These are phyloP conservation scores for Tipula unca DNA, from an alignment of 2,888 invertebrate species.

Conservation along the genomic window DNA sequence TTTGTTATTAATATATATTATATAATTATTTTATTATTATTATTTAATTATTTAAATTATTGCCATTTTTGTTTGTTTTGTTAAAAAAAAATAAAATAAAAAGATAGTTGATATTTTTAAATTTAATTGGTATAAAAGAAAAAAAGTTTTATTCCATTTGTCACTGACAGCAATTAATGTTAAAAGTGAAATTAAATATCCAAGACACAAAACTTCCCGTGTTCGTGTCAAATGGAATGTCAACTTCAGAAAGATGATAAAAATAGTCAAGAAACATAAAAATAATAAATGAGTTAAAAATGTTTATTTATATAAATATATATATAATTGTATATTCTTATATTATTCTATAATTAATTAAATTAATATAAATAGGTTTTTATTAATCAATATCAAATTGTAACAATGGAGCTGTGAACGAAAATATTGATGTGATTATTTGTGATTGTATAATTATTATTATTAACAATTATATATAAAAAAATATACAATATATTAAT, in stretches of 20 bases:
- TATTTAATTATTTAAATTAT: slow-evolving; percentile 14
- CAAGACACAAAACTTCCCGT: not conserved
- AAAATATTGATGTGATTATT: slow-evolving; percentile 42
- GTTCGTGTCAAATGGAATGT: not conserved
- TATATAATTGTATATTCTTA: not conserved
- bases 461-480: slow-evolving; percentile 24
- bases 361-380: slow-evolving; percentile 17
- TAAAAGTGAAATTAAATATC: not conserved
- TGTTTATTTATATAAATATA: not conserved
- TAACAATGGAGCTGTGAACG: slow-evolving; percentile 43
- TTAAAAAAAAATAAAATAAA: not conserved
- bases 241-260: not conserved
- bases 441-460: slow-evolving; percentile 37
- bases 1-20: not conserved
- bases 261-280: not conserved
- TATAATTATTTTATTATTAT: slow-evolving; percentile 4
- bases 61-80: slow-evolving; percentile 14
- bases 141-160: not conserved
- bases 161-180: not conserved
- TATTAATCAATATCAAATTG: slow-evolving; percentile 25
- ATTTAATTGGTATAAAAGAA: not conserved
- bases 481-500: slow-evolving; percentile 16
- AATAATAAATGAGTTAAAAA: not conserved
- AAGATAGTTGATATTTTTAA: slow-evolving; percentile 1
- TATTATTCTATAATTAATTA: not conserved